Evolutionary conservation across 2,888 invertebrate species (phyloP), one percentile per base, ranked within the genome.

Genomic region (Gordius sp.): DNA sequence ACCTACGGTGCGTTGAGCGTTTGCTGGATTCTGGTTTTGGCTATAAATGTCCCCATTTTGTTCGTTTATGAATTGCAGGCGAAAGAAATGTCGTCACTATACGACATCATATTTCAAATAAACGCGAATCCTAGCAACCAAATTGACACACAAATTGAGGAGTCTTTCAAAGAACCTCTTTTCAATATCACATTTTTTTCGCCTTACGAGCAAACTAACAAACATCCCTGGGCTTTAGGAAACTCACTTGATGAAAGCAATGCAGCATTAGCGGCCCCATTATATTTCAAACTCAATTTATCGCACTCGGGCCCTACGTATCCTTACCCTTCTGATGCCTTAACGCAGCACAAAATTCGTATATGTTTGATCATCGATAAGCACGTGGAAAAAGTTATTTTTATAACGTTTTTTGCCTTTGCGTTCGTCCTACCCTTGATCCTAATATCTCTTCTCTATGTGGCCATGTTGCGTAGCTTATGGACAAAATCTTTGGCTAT

Each of bases 381-480:
- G 16, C 8, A 27, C 4, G 20, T 60, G 65, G 55, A 64, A 23
- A 58, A 62, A 2, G 18, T 59, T 26, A 60, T 61, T 59, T 66
- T 83, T 73, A 76, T 82, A 68, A 77, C 79, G 4, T 85, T 87
- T 73, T 82, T 86, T 68, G 72, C 81, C 60, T 81, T 82, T 59
- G 83, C 84, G 57, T 89, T 84, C 71, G 78, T 82, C 62, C 75
- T 86, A 61, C 89, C 89, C 1, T 70, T 89, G 69, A 77, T 79
- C 56, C 73, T 85, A 64, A 85, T 85, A 66, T 80, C 80, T 67
- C 77, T 81, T 60, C 74, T 89, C 62, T 89, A 89, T 69, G 78
- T 85, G 69, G 77, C 80, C 64, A 84, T 89, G 82, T 71, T 89
- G 68, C 77, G 79, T 63, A 75, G 83, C 63, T 73, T 89, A 63